Base-by-base conservation (phyloP, 1,140 invertebrate species). In the Hylyphantes graminicola region DNA sequence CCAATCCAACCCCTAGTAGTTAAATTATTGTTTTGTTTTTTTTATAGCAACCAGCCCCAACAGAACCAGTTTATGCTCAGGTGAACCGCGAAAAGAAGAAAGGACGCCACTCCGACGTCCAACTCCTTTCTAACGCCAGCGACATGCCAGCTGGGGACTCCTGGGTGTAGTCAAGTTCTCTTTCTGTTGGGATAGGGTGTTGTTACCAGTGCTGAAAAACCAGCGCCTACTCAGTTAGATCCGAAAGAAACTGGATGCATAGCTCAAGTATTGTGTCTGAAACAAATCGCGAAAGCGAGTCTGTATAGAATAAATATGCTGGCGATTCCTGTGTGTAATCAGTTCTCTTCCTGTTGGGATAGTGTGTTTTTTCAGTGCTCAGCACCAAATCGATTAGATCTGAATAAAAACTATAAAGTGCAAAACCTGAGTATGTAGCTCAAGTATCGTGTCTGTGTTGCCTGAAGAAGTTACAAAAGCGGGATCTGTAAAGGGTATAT, bases 11-110 rank as follows among this genome's bases (percentile, higher is more conserved):
- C 35, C 35, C 35, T 35, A 35, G 35, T 35, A 35, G 35, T 35
- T 35, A 2, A 35, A 35, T 35, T 35, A 35, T 35, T 35, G 35
- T 35, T 68, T 54, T 48, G 64, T 53, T 19, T 72, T 79, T 72
- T 79, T 17, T 86, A 17, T 48, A 79, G 64, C 85, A 85, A 90
- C 91, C 92, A 90, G 90, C 91, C 91, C 92, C 86, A 92, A 92
- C 87, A 77, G 94, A 94, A 90, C 94, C 94, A 87, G 91, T 95
- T 61, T 95, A 95, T 90, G 94, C 94, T 89, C 93, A 94, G 92
- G 94, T 95, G 87, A 94, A 95, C 89, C 92, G 94, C 89, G 93
- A 94, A 89, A 94, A 94, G 90, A 94, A 94, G 89, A 93, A 85
- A 85, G 54, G 48, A 53, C 82, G 93, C 81, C 92, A 79, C 54